phyloP scores from a whole-genome alignment of 2,113 vertebrate species.

The Axis porcinus region DNA sequence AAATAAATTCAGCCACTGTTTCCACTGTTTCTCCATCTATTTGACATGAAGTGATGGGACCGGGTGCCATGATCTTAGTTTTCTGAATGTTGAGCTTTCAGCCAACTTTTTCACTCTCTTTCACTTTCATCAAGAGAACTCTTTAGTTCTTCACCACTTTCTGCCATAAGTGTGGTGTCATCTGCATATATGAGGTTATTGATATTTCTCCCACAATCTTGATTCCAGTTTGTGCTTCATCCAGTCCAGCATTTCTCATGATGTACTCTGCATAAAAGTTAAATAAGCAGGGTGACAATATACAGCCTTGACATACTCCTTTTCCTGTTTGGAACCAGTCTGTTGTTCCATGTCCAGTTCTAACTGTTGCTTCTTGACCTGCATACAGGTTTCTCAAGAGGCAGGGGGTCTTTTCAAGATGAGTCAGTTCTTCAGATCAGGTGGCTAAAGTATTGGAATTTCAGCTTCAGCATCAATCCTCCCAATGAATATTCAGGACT shows the following conservation, averaged over 20 bases:
- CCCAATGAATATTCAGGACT: background rate
- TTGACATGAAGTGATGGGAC: background rate
- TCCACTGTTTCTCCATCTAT: background rate
- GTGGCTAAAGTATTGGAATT: background rate
- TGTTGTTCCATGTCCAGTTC: background rate
- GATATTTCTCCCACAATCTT: background rate
- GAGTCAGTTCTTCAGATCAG: background rate
- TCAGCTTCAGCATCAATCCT: background rate
- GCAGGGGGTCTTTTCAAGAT: background rate
- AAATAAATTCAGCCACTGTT: background rate
- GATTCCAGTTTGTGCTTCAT: background rate
- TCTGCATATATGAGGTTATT: background rate
- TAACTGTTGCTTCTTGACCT: background rate
- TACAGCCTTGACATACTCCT: background rate
- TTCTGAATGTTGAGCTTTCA: background rate
- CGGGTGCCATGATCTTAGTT: background rate
- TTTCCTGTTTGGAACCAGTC: background rate
- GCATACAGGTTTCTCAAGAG: background rate
- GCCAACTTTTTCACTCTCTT: background rate
- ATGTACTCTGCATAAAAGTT: background rate
- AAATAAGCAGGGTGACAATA: background rate
- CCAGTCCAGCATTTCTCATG: background rate
- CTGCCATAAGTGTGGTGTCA: background rate
- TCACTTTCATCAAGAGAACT: background rate
- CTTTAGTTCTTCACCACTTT: background rate